Evolutionary conservation across 2,113 vertebrate species (phyloP), one percentile per base, ranked within the genome.

Genomic region (Corythaeola cristata): DNA sequence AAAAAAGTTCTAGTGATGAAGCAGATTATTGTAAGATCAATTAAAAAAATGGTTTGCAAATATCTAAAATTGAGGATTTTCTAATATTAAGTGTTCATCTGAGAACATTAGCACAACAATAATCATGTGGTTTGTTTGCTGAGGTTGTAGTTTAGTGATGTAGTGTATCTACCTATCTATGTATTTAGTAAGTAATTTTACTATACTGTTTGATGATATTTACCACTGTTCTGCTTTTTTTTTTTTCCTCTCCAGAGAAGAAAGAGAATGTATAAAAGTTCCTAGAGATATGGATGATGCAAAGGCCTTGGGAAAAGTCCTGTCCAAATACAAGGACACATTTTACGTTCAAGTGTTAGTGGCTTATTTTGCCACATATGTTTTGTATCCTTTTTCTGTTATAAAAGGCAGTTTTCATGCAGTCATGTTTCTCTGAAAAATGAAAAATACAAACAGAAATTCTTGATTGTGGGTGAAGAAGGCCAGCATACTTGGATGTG

Each of bases 241-340:
- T 83, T 50, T 92, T 85, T 50, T 68, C 67, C 76, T 84, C 73
- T 73, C 84, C 96, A 99, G 99, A 96, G 99, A 99, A 96, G 99
- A 99, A 98, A 98, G 98, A 98, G 98, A 98, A 95, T 99, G 97
- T 96, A 99, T 99, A 95, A 99, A 99, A 97, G 97, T 99, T 96
- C 99, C 99, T 32, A 99, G 99, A 98, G 99, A 99, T 96, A 99
- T 99, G 99, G 99, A 99, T 78, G 99, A 99, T 97, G 99, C 99
- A 93, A 99, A 99, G 97, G 99, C 99, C 68, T 97, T 99, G 98
- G 99, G 99, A 95, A 99, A 98, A 88, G 99, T 99, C 80, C 98
- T 99, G 85, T 99, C 99, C 88, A 99, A 99, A 97, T 99, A 99
- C 85, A 99, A 99, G 97, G 99, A 99, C 97, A 99, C 99, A 3